A percentile compares a stretch with the other conserved stretches of the same genome.
Conservation (phyloP, 2,888 invertebrate species). For the Carterocephalus palaemon region DNA sequence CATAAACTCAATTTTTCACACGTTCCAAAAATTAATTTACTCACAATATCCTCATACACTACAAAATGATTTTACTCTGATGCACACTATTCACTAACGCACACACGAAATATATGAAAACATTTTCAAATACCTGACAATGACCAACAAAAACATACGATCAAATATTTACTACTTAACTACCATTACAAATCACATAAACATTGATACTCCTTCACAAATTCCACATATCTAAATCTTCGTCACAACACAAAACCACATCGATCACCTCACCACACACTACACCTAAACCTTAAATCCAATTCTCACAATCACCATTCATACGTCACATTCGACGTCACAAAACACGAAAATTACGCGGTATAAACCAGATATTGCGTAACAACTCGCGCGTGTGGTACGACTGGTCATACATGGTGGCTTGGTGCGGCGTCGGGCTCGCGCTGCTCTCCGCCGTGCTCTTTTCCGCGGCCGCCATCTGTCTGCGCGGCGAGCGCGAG, state of each 20-base stretch:
- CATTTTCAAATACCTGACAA: not conserved
- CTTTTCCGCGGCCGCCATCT: conserved; percentile 95
- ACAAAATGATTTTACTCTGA: not conserved
- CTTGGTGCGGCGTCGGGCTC: conserved; percentile 97
- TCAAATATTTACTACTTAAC: not conserved
- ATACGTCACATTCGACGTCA: conserved; percentile 10
- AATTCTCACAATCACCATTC: conserved; percentile 5
- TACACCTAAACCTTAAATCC: conserved; percentile 9
- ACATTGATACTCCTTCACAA: not conserved
- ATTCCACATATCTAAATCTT: no score
- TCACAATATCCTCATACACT: not conserved
- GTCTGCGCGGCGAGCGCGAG: conserved; percentile 95
- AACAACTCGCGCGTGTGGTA: conserved; percentile 91
- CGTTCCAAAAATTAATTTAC: not conserved
- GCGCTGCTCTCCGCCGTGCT: conserved; percentile 94
- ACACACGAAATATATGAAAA: not conserved
- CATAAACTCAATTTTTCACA: no score
- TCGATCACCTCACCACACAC: conserved; percentile 9
- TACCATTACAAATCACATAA: not conserved
- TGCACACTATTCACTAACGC: not conserved
- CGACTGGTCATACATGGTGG: conserved; percentile 98
- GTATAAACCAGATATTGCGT: conserved; percentile 87
- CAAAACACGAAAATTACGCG: conserved; percentile 29
- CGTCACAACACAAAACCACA: no score
- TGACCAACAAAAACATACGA: not conserved